A percentile compares a stretch with the other conserved stretches of the same genome.
Evolutionary conservation across 2,888 invertebrate genomes (phyloP).

Genomic region (Mesorhabditis spiculigera): DNA sequence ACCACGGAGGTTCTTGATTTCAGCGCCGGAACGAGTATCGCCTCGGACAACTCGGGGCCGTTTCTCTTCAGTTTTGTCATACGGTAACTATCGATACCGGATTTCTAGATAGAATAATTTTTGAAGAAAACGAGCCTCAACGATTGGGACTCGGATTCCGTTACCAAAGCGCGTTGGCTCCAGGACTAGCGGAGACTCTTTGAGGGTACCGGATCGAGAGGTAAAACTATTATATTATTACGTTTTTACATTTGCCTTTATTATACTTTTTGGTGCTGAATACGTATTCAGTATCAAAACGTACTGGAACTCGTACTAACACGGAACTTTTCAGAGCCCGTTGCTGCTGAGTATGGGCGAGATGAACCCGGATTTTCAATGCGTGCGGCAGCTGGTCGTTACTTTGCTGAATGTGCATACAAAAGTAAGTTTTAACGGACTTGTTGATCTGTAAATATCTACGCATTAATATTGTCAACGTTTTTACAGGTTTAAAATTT

Average conservation of each 20-base stretch:
- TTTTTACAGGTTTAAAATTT: too few relatives aligned
- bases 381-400: conserved; percentile 54
- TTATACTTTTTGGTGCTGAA: neutral
- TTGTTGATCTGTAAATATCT: neutral
- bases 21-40: conserved; percentile 50
- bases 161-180: conserved; percentile 51
- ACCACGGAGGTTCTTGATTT: neutral
- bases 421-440: conserved; percentile 10
- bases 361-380: conserved; percentile 58
- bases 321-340: conserved; percentile 33
- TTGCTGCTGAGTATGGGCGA: conserved; percentile 50
- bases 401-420: conserved; percentile 52
- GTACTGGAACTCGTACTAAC: neutral
- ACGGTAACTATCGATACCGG: conserved; percentile 13
- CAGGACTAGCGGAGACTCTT: conserved; percentile 51
- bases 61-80: conserved; percentile 57
- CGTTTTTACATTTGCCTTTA: too few relatives aligned
- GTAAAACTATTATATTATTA: conserved; percentile 12
- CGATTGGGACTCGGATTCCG: conserved; percentile 56
- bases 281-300: neutral
- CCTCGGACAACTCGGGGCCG: conserved; percentile 56
- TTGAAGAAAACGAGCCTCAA: conserved; percentile 50
- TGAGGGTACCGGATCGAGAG: conserved; percentile 56
- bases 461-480: too few relatives aligned
- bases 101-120: neutral